A percentile compares a stretch with the other conserved stretches of the same genome.
These are phyloP conservation scores for Lepidocolaptes lacrymiger DNA, from an alignment of 2,797 vertebrate genomes.

Conservation along the genomic window DNA sequence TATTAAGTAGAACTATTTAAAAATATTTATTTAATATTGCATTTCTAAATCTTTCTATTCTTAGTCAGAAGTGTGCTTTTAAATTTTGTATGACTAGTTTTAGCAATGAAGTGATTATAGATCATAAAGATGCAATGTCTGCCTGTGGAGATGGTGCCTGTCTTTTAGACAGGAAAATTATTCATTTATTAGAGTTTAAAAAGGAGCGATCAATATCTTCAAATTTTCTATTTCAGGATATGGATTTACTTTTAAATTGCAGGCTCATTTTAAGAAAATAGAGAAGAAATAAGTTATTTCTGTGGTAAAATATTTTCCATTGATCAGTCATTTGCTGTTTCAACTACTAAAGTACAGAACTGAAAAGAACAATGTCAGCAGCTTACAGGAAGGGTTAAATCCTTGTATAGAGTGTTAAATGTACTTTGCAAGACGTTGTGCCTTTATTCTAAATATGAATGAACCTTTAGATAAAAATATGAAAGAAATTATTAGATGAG, in stretches of 20 bases:
- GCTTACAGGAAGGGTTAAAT: slow-evolving; percentile 7
- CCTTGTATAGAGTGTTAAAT: background rate
- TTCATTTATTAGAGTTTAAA: slow-evolving; percentile 43
- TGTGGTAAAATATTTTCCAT: slow-evolving; percentile 42
- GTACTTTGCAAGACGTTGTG: background rate
- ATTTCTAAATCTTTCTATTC: background rate
- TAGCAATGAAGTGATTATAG: background rate
- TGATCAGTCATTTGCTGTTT: slow-evolving; percentile 43
- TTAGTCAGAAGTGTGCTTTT: background rate
- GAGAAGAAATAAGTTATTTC: slow-evolving; percentile 29
- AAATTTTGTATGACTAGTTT: background rate
- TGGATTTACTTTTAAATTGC: slow-evolving; percentile 51
- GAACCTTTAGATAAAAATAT: background rate
- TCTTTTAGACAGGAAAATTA: slow-evolving; percentile 13
- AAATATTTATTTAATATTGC: background rate
- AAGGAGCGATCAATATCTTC: slow-evolving; percentile 38
- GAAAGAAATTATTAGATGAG: background rate
- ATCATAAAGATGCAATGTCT: background rate
- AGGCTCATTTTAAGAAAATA: slow-evolving; percentile 46
- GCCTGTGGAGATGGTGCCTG: background rate
- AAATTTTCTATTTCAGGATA: slow-evolving; percentile 43
- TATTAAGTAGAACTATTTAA: background rate
- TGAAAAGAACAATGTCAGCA: slow-evolving; percentile 4
- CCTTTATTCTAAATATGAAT: background rate
- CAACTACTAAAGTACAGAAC: background rate